A percentile compares a stretch with the other conserved stretches of the same genome.
phyloP scores from a whole-genome alignment of 2,888 invertebrate species.

The Copidosoma aretas region DNA sequence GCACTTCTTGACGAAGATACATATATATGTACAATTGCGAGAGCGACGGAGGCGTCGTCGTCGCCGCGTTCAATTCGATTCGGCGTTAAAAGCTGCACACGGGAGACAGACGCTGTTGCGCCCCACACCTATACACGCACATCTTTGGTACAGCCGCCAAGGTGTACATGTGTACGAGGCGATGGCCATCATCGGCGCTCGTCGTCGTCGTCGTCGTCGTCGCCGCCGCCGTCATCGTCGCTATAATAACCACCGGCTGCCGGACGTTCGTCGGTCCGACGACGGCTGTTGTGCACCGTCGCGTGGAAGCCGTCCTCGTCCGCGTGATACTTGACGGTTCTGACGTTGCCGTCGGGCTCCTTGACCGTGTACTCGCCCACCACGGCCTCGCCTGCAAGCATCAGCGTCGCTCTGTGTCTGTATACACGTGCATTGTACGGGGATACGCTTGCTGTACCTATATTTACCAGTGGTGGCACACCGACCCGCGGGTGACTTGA shows the following conservation, averaged over 20 bases:
- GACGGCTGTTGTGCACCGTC: slow-evolving; percentile 58
- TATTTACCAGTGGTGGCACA: too few species aligned
- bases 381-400: slow-evolving; percentile 71
- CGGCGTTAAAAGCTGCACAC: too few species aligned
- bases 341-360: slow-evolving; percentile 71
- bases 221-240: slow-evolving; percentile 28
- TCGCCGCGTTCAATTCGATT: too few species aligned
- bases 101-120: background rate
- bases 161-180: too few species aligned
- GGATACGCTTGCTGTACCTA: too few species aligned
- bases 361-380: slow-evolving; percentile 73
- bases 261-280: slow-evolving; percentile 44
- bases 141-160: slow-evolving; percentile 24
- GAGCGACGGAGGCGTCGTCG: too few species aligned
- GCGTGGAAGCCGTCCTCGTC: slow-evolving; percentile 72
- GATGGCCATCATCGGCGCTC: slow-evolving; percentile 28
- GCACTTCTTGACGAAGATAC: too few species aligned
- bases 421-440: too few species aligned
- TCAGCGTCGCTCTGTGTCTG: too few species aligned
- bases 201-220: slow-evolving; percentile 26
- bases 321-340: slow-evolving; percentile 73
- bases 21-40: too few species aligned
- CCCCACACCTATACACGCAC: too few species aligned
- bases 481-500: too few species aligned
- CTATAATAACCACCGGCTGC: background rate